A percentile compares a stretch with the other conserved stretches of the same genome.
Evolutionary conservation across 1,140 invertebrate species (phyloP).

Genomic region (Sesamia nonagrioides): DNA sequence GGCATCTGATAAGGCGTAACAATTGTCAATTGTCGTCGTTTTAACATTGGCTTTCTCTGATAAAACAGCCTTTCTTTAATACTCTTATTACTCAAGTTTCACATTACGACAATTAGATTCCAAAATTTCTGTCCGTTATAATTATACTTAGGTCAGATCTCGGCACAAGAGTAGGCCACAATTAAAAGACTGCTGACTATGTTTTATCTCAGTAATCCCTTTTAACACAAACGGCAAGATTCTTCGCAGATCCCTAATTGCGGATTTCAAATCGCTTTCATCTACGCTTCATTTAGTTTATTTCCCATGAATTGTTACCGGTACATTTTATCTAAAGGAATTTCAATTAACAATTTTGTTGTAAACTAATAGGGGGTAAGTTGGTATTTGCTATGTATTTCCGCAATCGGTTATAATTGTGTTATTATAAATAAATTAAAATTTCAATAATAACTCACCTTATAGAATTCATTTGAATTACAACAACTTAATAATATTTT

Average conservation of each 20-base stretch:
- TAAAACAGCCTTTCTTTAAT: not conserved
- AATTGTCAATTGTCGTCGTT: no score
- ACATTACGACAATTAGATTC: not conserved
- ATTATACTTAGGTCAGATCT: constrained; percentile 44
- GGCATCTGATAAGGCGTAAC: no score
- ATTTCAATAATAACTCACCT: no score
- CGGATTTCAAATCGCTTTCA: constrained; percentile 53
- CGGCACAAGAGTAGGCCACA: constrained; percentile 23
- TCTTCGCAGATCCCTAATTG: constrained; percentile 49
- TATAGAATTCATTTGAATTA: no score
- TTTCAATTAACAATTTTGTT: not conserved
- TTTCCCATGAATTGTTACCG: constrained; percentile 32
- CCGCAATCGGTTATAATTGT: no score
- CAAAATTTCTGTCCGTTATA: constrained; percentile 31
- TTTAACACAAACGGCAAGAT: constrained; percentile 51
- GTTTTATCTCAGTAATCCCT: constrained; percentile 48
- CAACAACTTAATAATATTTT: no score
- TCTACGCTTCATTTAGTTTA: constrained; percentile 52
- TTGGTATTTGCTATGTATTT: no score
- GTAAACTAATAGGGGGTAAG: no score
- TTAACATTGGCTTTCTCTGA: no score
- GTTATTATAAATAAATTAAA: no score
- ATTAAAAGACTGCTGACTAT: constrained; percentile 52
- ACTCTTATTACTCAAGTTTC: not conserved
- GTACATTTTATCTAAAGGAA: constrained; percentile 36